These are phyloP conservation scores for Gallinago media DNA, from an alignment of 2,113 vertebrate species.

Conservation along the genomic window DNA sequence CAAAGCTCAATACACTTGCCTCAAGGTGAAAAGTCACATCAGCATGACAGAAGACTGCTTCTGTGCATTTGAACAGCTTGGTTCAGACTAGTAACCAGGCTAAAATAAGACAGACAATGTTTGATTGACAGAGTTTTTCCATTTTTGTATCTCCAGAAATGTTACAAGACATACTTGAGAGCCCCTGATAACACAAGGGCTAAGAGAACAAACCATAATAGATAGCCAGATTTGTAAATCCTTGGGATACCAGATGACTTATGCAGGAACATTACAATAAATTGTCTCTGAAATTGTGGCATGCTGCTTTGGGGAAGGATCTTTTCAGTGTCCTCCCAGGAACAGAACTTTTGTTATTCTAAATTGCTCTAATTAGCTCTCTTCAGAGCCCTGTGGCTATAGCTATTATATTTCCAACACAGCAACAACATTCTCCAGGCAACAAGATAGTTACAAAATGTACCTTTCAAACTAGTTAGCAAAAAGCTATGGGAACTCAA, in stretches of 20 bases:
- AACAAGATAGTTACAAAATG: constrained; percentile 42
- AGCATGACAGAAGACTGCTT: not conserved
- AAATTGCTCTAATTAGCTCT: constrained; percentile 61
- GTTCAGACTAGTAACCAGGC: not conserved
- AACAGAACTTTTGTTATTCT: constrained; percentile 45
- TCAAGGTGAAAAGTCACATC: not conserved
- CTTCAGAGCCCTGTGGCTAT: constrained; percentile 50
- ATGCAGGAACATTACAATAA: constrained; percentile 22
- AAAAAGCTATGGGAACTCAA: constrained; percentile 3
- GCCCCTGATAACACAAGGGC: not conserved
- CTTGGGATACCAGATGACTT: constrained; percentile 28
- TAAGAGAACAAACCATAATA: not conserved
- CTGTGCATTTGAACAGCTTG: not conserved
- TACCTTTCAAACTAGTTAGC: constrained; percentile 19
- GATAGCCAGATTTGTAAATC: constrained; percentile 13
- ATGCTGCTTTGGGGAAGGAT: constrained; percentile 24
- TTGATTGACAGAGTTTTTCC: not conserved
- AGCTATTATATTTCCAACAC: constrained; percentile 37
- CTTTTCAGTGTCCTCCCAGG: constrained; percentile 20
- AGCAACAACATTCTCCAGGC: constrained; percentile 8
- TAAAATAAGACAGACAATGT: not conserved
- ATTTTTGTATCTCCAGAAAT: not conserved
- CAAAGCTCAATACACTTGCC: not conserved
- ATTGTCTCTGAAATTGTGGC: constrained; percentile 16
- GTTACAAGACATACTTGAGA: not conserved